Percentiles rank a stretch among this genome's conserved stretches.
phyloP scores from a whole-genome alignment of 2,797 vertebrate species.

The Neostethus bicornis region DNA sequence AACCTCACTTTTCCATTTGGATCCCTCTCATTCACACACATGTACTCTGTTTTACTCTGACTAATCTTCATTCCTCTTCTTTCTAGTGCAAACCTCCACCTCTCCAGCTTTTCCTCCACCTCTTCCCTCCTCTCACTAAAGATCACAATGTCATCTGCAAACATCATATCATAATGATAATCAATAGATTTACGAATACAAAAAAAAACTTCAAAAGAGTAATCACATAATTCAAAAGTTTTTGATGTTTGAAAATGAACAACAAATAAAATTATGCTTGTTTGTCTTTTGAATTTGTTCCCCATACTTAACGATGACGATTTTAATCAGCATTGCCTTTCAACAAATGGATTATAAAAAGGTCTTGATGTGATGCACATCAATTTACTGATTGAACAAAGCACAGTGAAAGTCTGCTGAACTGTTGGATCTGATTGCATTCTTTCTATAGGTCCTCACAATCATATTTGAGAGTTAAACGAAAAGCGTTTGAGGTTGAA shows the following conservation, averaged over 20 bases:
- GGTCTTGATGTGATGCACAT: conserved; percentile 21
- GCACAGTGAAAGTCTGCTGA: conserved; percentile 8
- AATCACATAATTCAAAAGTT: neutral
- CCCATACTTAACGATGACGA: conserved; percentile 5
- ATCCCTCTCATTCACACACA: no score
- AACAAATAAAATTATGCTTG: neutral
- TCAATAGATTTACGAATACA: neutral
- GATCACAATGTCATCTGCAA: no score
- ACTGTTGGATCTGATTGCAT: conserved; percentile 14
- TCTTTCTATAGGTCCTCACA: conserved; percentile 2
- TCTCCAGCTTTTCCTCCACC: no score
- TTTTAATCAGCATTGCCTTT: neutral
- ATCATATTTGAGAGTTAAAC: conserved; percentile 19
- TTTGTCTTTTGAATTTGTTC: neutral
- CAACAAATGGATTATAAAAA: conserved; percentile 1
- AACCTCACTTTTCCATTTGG: no score
- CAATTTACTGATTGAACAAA: conserved; percentile 16
- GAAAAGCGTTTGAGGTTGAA: conserved; percentile 1
- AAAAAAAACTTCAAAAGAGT: neutral
- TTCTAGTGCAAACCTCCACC: no score
- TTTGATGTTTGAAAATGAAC: neutral
- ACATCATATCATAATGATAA: no score
- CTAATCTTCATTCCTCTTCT: no score
- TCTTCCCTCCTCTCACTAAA: no score
- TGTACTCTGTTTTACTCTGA: no score